Conservation (phyloP, 2,113 vertebrate genomes). For the Atherinomorus stipes region DNA sequence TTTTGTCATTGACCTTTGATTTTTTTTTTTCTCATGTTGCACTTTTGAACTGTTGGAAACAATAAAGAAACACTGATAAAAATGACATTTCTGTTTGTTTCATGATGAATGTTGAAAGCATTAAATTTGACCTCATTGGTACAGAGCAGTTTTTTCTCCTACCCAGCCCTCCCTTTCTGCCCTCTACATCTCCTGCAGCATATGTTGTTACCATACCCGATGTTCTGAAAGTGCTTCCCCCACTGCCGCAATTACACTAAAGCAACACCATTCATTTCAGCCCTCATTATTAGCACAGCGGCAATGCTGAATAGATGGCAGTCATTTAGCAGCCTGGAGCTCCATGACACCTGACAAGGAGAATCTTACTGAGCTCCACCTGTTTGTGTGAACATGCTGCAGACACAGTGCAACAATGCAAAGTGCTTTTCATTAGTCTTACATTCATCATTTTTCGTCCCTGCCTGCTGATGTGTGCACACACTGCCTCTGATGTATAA, state of each 20-base stretch:
- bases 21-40: too few species aligned
- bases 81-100: neutral
- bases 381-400: slow-evolving; percentile 43
- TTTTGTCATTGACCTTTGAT: too few species aligned
- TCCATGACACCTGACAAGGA: slow-evolving; percentile 39
- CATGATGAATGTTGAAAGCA: neutral
- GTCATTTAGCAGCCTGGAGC: slow-evolving; percentile 49
- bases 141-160: neutral
- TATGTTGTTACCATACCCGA: slow-evolving; percentile 37
- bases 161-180: neutral
- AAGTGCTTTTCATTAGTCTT: slow-evolving; percentile 2
- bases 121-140: neutral
- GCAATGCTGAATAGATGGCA: slow-evolving; percentile 44
- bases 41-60: neutral
- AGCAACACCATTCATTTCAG: slow-evolving; percentile 61
- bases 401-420: slow-evolving; percentile 6
- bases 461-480: slow-evolving; percentile 1
- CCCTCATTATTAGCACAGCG: slow-evolving; percentile 54
- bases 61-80: neutral
- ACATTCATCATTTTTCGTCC: slow-evolving; percentile 4
- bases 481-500: neutral
- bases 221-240: slow-evolving; percentile 53
- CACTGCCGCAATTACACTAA: slow-evolving; percentile 63
- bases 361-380: slow-evolving; percentile 57
- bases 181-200: neutral